Conservation (phyloP, 2,113 vertebrate genomes). For the Egretta garzetta region DNA sequence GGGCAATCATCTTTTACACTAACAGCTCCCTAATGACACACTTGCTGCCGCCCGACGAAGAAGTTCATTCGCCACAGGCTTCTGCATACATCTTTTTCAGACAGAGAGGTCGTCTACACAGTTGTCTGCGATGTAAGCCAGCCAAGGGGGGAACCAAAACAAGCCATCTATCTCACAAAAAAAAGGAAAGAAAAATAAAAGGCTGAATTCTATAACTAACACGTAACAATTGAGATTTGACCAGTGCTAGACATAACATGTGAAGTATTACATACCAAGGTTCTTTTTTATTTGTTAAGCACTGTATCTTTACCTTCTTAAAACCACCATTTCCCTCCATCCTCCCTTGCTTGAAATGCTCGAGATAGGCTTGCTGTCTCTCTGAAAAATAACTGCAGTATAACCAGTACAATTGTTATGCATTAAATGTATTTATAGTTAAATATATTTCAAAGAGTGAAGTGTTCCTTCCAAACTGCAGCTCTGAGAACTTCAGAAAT, state of each 20-base stretch:
- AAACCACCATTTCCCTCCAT: background rate
- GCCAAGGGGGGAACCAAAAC: background rate
- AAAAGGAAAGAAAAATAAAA: too few species aligned
- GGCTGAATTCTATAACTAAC: background rate
- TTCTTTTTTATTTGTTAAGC: background rate
- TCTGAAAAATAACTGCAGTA: background rate
- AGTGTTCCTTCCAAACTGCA: background rate
- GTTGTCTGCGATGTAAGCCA: background rate
- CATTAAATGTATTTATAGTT: background rate
- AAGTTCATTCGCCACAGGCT: background rate
- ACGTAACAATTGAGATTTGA: background rate
- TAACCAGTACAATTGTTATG: background rate
- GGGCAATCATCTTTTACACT: background rate
- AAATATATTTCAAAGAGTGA: background rate
- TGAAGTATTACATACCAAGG: background rate
- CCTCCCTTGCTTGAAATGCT: background rate
- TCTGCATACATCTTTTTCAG: background rate
- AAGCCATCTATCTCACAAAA: background rate
- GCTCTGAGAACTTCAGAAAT: background rate
- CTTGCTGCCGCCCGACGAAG: background rate
- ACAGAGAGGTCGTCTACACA: background rate
- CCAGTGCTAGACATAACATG: background rate
- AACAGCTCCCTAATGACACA: slow-evolving; percentile 27
- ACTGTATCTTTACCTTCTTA: background rate
- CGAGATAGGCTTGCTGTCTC: background rate